phyloP scores from a whole-genome alignment of 2,888 invertebrate genomes.

The Tenodera sinensis region DNA sequence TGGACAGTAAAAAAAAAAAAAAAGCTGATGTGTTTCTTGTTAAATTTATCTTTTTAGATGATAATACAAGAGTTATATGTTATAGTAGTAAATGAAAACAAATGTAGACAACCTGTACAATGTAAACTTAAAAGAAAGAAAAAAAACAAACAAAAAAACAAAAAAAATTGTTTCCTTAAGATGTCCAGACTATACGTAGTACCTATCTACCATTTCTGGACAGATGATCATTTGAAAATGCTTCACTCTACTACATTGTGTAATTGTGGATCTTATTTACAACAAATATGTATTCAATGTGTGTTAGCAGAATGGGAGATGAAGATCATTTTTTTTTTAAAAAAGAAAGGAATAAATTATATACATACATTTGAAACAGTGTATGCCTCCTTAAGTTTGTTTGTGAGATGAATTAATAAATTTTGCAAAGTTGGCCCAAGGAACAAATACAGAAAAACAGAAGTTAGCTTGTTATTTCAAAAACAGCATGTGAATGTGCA shows the following conservation, averaged over 20 bases:
- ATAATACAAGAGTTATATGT: constrained; percentile 30
- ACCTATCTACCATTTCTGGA: constrained; percentile 30
- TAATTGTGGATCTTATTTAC: constrained; percentile 36
- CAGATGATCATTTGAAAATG: constrained; percentile 31
- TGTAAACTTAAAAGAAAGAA: neutral
- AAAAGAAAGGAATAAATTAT: constrained; percentile 1
- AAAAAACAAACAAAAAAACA: neutral
- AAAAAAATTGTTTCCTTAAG: constrained; percentile 20
- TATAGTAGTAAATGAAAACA: constrained; percentile 22
- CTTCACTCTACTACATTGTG: constrained; percentile 36
- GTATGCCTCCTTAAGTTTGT: neutral
- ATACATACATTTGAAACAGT: neutral
- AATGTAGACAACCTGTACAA: constrained; percentile 25
- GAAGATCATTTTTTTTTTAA: neutral
- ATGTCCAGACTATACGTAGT: constrained; percentile 20
- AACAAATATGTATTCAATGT: constrained; percentile 26
- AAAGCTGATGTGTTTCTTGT: constrained; percentile 30
- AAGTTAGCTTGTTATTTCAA: neutral
- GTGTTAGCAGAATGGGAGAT: constrained; percentile 15
- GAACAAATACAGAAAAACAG: neutral
- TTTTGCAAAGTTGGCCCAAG: neutral
- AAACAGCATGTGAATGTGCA: neutral
- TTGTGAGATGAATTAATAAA: neutral
- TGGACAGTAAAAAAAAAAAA: constrained; percentile 18
- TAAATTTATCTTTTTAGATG: constrained; percentile 30